phyloP scores from a whole-genome alignment of 2,888 invertebrate genomes.

The Pteria penguin region DNA sequence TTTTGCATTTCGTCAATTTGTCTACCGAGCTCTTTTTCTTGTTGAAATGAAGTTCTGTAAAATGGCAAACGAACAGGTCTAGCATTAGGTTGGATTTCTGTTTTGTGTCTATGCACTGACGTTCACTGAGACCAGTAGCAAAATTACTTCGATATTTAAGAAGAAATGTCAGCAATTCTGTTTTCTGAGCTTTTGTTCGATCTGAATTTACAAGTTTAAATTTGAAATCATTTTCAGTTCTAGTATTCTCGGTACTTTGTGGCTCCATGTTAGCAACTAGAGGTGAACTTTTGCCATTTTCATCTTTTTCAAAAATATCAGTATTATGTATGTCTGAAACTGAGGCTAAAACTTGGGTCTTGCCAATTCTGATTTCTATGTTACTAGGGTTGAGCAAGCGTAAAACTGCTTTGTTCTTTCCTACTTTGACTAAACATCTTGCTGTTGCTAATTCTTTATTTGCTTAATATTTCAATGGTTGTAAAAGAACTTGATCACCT shows the following conservation, averaged over 20 bases:
- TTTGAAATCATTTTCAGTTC: background rate
- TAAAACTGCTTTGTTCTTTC: background rate
- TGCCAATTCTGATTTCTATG: background rate
- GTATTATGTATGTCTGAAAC: background rate
- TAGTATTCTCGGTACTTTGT: background rate
- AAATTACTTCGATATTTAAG: background rate
- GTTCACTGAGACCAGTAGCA: conserved; percentile 20
- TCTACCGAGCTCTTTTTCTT: conserved; percentile 38
- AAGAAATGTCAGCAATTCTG: background rate
- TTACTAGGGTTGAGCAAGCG: conserved; percentile 7
- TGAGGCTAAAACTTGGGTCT: background rate
- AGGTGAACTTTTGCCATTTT: background rate
- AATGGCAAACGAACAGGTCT: conserved; percentile 28
- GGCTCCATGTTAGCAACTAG: background rate
- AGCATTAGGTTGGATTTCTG: conserved; percentile 40
- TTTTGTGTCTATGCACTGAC: conserved; percentile 37
- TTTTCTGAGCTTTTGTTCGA: background rate
- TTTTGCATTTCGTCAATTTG: conserved; percentile 42
- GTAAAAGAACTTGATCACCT: conserved; percentile 2
- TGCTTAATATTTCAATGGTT: conserved; percentile 2
- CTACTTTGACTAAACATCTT: conserved; percentile 6
- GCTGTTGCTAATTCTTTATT: background rate
- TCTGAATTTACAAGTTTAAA: background rate
- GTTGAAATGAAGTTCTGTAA: conserved; percentile 36
- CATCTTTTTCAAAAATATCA: background rate